Conservation (phyloP, 2,797 vertebrate species). For the Anguilla pacifica region DNA sequence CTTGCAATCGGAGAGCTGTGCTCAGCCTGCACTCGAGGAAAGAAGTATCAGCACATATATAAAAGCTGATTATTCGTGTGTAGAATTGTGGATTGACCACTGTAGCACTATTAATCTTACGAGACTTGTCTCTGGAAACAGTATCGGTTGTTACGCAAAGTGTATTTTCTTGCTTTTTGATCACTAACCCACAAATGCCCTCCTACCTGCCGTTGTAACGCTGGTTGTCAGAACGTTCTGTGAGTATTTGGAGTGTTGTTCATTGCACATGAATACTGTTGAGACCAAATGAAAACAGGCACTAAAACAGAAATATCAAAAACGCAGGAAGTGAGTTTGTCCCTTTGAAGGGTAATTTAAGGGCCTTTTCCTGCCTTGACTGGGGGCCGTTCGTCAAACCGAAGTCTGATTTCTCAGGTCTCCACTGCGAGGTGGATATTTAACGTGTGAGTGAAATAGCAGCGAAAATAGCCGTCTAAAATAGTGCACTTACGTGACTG, state of each 20-base stretch:
- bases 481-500: not conserved
- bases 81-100: not conserved
- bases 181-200: too few species aligned
- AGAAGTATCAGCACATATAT: too few species aligned
- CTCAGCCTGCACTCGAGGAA: too few species aligned
- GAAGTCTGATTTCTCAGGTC: not conserved
- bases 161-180: too few species aligned
- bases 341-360: not conserved
- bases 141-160: too few species aligned
- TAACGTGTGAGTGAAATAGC: not conserved
- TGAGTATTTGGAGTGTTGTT: too few species aligned
- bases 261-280: not conserved
- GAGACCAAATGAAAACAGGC: not conserved
- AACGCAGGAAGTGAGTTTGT: not conserved
- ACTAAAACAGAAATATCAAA: not conserved
- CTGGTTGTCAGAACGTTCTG: too few species aligned
- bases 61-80: not conserved
- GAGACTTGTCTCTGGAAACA: not conserved
- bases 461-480: not conserved
- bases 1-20: too few species aligned
- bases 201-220: too few species aligned
- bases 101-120: not conserved
- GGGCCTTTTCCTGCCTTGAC: not conserved
- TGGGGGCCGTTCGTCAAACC: not conserved
- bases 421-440: not conserved